Base-by-base conservation (phyloP, 2,888 invertebrate species). In the Deladenus siricidicola region DNA sequence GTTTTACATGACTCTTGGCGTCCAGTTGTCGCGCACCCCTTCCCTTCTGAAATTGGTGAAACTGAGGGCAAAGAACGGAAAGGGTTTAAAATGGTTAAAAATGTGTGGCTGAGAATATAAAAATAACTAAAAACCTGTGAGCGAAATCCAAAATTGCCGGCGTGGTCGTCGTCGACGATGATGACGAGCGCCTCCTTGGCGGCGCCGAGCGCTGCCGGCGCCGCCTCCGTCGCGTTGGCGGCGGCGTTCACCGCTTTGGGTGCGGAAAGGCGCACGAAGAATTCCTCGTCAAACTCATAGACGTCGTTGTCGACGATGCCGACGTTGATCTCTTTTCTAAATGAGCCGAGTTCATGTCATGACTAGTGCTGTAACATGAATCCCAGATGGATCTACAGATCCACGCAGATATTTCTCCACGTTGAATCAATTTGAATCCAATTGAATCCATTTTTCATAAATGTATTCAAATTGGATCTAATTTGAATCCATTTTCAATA, bases 231-330 rank as follows among this genome's bases (percentile, higher is more conserved):
- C 10, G 50, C 45, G 34, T 60, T 44, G 47, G 42, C 34, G 1
- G 55, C 56, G 19, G 24, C 23, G 14, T 42, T 44, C 6, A 64
- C n/a, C 4, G 65, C 66, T 24, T 60, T 56, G 17, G 60, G 48
- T 51, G 85, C 84, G 68, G 81, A 81, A 53, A 85, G 80, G 42
- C 89, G 86, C 58, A 94, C 87, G 81, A 89, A 93, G 81, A 98
- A 96, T 82, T 96, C 92, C 82, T 98, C 98, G 80, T 98, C 98
- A 78, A 94, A 92, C 80, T 98, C 98, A 80, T 98, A 98, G 1
- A 96, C 88, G 70, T 98, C 96, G 79, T 98, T 96, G 78, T 98
- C 98, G 69, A 98, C 90, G 43, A 98, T 91, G 78, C 89, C 88
- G 49, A 98, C 85, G 60, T 85, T 85, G 80, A 98, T 73, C 62